Evolutionary conservation across 2,113 vertebrate genomes (phyloP).

Genomic region (Pipa parva): DNA sequence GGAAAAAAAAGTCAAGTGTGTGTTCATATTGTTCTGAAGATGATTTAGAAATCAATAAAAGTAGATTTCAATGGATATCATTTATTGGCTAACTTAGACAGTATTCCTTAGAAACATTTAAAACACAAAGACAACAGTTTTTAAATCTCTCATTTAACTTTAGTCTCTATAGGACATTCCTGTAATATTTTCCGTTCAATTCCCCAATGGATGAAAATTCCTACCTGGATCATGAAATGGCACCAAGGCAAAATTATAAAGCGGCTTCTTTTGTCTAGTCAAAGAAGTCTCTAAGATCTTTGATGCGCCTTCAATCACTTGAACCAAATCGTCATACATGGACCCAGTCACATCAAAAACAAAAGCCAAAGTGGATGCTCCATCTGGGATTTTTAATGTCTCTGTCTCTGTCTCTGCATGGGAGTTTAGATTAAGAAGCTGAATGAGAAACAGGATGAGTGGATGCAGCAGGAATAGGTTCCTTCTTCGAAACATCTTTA

Average conservation of each 20-base stretch:
- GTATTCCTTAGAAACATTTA: no score
- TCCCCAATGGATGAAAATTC: neutral
- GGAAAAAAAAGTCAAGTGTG: no score
- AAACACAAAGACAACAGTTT: neutral
- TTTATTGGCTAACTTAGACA: no score
- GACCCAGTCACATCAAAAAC: slow-evolving; percentile 98
- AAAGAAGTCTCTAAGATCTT: slow-evolving; percentile 95
- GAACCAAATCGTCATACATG: slow-evolving; percentile 97
- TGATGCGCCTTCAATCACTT: slow-evolving; percentile 95
- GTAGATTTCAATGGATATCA: no score
- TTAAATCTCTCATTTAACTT: no score
- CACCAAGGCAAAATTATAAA: slow-evolving; percentile 93
- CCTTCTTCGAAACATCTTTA: slow-evolving; percentile 21
- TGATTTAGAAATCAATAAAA: no score
- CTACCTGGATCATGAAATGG: slow-evolving; percentile 97
- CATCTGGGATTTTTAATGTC: slow-evolving; percentile 74
- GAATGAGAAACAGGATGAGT: slow-evolving; percentile 50
- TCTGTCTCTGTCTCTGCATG: slow-evolving; percentile 38
- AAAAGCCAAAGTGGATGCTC: slow-evolving; percentile 92
- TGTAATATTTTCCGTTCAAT: neutral
- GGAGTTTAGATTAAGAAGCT: slow-evolving; percentile 57
- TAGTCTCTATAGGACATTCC: no score
- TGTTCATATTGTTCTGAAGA: no score
- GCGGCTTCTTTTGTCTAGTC: slow-evolving; percentile 82
- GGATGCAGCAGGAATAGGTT: slow-evolving; percentile 25